Conservation (phyloP, 2,797 vertebrate genomes). For the Botia kubotai region DNA sequence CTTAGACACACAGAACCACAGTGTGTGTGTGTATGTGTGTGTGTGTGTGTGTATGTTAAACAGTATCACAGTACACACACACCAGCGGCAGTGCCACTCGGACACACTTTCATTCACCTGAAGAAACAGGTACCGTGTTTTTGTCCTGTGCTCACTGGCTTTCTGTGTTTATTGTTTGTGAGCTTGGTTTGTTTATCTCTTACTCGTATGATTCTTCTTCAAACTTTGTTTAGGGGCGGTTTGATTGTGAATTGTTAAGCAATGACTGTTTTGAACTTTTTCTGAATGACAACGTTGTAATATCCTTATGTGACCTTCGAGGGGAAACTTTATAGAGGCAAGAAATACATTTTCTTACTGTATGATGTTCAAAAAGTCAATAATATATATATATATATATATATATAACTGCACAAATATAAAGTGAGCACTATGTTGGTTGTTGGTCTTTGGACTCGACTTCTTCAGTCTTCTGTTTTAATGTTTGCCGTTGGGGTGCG, state of each 20-base stretch:
- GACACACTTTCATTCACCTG: constrained; percentile 54
- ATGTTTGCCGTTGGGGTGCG: constrained; percentile 76
- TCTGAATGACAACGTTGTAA: background rate
- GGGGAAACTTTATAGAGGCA: background rate
- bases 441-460: constrained; percentile 56
- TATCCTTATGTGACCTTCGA: constrained; percentile 35
- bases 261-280: background rate
- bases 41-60: constrained; percentile 33
- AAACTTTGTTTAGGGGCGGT: background rate
- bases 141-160: background rate
- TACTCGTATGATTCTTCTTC: background rate
- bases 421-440: constrained; percentile 22
- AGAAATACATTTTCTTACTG: background rate
- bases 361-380: background rate
- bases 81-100: constrained; percentile 20
- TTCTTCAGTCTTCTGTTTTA: constrained; percentile 31
- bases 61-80: constrained; percentile 34
- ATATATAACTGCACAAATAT: background rate
- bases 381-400: background rate
- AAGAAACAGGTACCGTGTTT: constrained; percentile 52
- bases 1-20: constrained; percentile 8
- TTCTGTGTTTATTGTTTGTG: background rate
- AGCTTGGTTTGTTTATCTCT: background rate
- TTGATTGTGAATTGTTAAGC: background rate
- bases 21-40: constrained; percentile 31